A percentile compares a stretch with the other conserved stretches of the same genome.
Evolutionary conservation across 2,888 invertebrate species (phyloP).

Genomic region (Caprella mutica): DNA sequence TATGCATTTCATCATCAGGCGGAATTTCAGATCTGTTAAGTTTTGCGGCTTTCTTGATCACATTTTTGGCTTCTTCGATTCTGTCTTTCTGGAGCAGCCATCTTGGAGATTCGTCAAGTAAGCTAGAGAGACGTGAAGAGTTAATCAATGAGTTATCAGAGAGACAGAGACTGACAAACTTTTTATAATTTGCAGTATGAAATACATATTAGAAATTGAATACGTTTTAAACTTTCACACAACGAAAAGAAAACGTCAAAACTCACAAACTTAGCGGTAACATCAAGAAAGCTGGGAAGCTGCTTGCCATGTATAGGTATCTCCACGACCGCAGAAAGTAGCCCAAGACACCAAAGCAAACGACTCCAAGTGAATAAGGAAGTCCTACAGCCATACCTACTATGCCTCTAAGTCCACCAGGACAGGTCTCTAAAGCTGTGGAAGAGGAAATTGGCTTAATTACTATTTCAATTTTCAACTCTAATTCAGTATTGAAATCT

Average conservation of each 20-base stretch:
- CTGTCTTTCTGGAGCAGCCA: conserved; percentile 16
- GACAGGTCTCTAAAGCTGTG: conserved; percentile 13
- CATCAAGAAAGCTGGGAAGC: conserved; percentile 13
- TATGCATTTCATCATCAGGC: not conserved
- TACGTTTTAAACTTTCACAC: too few relatives aligned
- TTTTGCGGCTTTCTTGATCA: conserved; percentile 13
- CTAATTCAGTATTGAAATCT: too few relatives aligned
- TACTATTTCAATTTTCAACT: too few relatives aligned
- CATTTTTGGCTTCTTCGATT: not conserved
- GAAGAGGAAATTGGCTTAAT: too few relatives aligned
- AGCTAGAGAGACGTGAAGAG: not conserved
- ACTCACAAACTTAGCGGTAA: conserved; percentile 14
- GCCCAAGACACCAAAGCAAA: conserved; percentile 10
- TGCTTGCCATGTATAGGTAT: conserved; percentile 12
- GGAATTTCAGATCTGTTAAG: conserved; percentile 3
- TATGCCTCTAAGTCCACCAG: conserved; percentile 1
- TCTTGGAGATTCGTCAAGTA: conserved; percentile 13
- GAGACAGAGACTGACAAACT: not conserved
- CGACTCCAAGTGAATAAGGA: conserved; percentile 14
- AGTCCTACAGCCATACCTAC: conserved; percentile 14
- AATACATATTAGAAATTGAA: not conserved
- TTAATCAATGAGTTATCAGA: too few relatives aligned
- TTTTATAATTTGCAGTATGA: not conserved
- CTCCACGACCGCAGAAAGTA: conserved; percentile 10
- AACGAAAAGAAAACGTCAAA: not conserved